Evolutionary conservation across 1,140 invertebrate species (phyloP).

Genomic region (Mizuhopecten yessoensis): DNA sequence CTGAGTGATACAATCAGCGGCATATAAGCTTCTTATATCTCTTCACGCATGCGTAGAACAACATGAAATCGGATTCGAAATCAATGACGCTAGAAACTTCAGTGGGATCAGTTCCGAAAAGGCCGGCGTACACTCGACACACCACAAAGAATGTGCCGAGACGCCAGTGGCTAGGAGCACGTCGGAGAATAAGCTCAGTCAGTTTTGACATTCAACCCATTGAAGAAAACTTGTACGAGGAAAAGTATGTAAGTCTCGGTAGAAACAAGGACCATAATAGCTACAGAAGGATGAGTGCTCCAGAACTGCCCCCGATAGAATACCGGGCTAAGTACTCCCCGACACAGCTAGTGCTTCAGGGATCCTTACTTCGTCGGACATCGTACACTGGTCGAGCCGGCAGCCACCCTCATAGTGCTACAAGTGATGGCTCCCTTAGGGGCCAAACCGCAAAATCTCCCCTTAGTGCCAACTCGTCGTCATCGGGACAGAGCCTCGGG

Average conservation of each 20-base stretch:
- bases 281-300: slow-evolving; percentile 68
- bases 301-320: slow-evolving; percentile 67
- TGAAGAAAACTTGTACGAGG: slow-evolving; percentile 43
- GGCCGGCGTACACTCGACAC: slow-evolving; percentile 51
- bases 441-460: slow-evolving; percentile 45
- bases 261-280: slow-evolving; percentile 39
- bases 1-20: slow-evolving; percentile 24
- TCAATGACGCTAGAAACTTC: slow-evolving; percentile 47
- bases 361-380: slow-evolving; percentile 41
- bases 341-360: slow-evolving; percentile 38
- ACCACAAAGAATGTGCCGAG: slow-evolving; percentile 24
- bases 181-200: slow-evolving; percentile 55
- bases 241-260: neutral
- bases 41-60: slow-evolving; percentile 58
- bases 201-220: slow-evolving; percentile 55
- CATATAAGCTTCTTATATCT: slow-evolving; percentile 35
- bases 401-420: slow-evolving; percentile 55
- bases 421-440: slow-evolving; percentile 55
- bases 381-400: slow-evolving; percentile 47
- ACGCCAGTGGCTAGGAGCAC: slow-evolving; percentile 47
- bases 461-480: slow-evolving; percentile 53
- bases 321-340: slow-evolving; percentile 49
- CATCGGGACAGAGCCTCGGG: slow-evolving; percentile 33
- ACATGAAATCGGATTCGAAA: slow-evolving; percentile 63
- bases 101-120: slow-evolving; percentile 59